Evolutionary conservation across 2,888 invertebrate species (phyloP).

Genomic region (Luperina nickerlii): DNA sequence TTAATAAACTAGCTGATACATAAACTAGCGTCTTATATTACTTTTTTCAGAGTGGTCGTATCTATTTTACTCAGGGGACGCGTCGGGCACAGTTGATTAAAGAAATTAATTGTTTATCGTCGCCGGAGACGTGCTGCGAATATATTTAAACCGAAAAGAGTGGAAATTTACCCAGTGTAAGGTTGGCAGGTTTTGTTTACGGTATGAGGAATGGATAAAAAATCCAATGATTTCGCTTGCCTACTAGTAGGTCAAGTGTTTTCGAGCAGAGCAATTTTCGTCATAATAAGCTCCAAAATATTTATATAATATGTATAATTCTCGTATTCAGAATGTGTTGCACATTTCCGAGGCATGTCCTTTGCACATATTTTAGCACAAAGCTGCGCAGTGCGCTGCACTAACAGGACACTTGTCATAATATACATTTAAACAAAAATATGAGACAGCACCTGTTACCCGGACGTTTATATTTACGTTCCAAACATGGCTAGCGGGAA

Average conservation of each 20-base stretch:
- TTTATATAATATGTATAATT: neutral
- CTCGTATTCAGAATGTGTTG: neutral
- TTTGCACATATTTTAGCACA: slow-evolving; percentile 27
- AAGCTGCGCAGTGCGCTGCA: slow-evolving; percentile 23
- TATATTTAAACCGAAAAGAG: slow-evolving; percentile 64
- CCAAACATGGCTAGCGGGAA: slow-evolving; percentile 26
- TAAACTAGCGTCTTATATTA: slow-evolving; percentile 58
- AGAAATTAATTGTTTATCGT: slow-evolving; percentile 82
- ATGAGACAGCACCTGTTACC: slow-evolving; percentile 53
- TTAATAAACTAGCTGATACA: slow-evolving; percentile 35
- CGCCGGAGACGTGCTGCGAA: slow-evolving; percentile 74
- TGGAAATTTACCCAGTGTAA: slow-evolving; percentile 40
- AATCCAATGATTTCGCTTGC: neutral
- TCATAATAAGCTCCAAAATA: neutral
- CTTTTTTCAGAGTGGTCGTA: slow-evolving; percentile 63
- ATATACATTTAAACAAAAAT: slow-evolving; percentile 49
- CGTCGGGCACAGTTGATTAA: slow-evolving; percentile 75
- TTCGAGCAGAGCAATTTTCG: neutral
- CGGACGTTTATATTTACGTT: slow-evolving; percentile 52
- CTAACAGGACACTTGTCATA: slow-evolving; percentile 34
- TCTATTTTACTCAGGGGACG: slow-evolving; percentile 57
- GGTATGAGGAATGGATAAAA: neutral
- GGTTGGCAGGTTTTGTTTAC: slow-evolving; percentile 52
- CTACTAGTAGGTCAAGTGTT: neutral
- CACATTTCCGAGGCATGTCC: slow-evolving; percentile 15